Percentiles rank a stretch among this genome's conserved stretches.
These are phyloP conservation scores for Upupa epops DNA, from an alignment of 2,113 vertebrate genomes.

Conservation along the genomic window DNA sequence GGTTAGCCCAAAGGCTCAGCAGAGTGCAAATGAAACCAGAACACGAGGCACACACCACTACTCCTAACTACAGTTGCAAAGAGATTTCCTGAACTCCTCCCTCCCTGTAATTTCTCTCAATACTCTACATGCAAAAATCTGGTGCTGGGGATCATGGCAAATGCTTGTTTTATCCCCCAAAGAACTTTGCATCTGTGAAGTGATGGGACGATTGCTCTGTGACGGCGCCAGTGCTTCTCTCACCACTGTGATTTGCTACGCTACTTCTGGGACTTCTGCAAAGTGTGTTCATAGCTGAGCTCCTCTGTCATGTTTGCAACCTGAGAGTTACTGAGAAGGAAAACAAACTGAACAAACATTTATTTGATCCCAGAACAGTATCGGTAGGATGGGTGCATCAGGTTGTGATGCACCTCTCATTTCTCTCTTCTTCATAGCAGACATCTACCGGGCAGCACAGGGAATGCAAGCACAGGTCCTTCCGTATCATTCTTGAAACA, in stretches of 20 bases:
- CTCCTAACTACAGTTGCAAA: not conserved
- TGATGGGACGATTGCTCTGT: conserved; percentile 43
- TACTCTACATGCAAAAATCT: not conserved
- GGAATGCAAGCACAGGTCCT: not conserved
- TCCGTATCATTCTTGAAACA: not conserved
- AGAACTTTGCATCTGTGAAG: not conserved
- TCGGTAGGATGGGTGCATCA: not conserved
- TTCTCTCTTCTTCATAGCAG: not conserved
- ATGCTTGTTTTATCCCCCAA: conserved; percentile 19
- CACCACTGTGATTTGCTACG: not conserved
- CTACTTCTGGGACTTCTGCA: not conserved
- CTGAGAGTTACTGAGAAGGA: not conserved
- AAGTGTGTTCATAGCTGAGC: conserved; percentile 10
- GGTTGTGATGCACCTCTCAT: not conserved
- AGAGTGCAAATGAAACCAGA: not conserved
- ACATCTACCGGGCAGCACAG: not conserved
- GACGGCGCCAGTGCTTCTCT: not conserved
- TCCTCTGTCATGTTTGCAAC: not conserved
- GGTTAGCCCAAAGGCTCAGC: not conserved
- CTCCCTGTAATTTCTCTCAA: not conserved
- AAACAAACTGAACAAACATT: not conserved
- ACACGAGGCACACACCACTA: not conserved
- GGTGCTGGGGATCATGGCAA: not conserved
- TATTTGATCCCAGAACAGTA: not conserved
- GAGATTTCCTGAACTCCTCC: not conserved